phyloP scores from a whole-genome alignment of 1,140 invertebrate genomes.

The Notospermus geniculatus region DNA sequence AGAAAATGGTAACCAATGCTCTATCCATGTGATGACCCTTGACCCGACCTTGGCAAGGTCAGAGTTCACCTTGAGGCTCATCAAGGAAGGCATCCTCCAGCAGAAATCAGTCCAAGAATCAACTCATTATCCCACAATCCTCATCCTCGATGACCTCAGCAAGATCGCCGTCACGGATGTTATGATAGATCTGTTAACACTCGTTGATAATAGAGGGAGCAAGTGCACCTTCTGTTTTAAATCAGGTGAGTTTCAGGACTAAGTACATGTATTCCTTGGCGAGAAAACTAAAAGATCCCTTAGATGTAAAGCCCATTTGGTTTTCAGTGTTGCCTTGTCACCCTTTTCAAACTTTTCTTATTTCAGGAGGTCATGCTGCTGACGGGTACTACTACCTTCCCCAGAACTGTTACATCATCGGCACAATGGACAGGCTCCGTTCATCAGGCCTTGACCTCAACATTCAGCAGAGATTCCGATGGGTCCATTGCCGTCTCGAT shows the following conservation, averaged over 20 bases:
- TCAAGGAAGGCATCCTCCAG: constrained; percentile 1
- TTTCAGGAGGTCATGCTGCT: constrained; percentile 1
- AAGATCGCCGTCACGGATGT: constrained; percentile 39
- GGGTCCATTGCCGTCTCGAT: constrained; percentile 50
- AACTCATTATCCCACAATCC: constrained; percentile 26
- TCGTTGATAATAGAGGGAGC: constrained; percentile 43
- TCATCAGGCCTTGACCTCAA: constrained; percentile 46
- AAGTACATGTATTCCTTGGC: too few relatives aligned
- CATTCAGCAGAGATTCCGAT: constrained; percentile 50
- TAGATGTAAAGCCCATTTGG: too few relatives aligned
- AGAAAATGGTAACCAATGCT: constrained; percentile 9
- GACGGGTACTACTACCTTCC: constrained; percentile 34
- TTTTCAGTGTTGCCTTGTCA: too few relatives aligned
- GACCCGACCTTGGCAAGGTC: background rate
- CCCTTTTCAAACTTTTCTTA: constrained; percentile 6
- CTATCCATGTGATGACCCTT: background rate
- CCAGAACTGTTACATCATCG: constrained; percentile 48
- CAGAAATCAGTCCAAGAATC: background rate
- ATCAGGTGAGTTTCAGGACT: constrained; percentile 17
- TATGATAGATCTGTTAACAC: constrained; percentile 39
- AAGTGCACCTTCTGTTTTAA: constrained; percentile 33
- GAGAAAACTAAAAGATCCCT: background rate
- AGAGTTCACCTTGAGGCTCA: background rate
- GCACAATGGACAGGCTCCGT: constrained; percentile 50
- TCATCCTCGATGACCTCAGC: constrained; percentile 46